These are phyloP conservation scores for Borostomias antarcticus DNA, from an alignment of 2,797 vertebrate species.

Conservation along the genomic window DNA sequence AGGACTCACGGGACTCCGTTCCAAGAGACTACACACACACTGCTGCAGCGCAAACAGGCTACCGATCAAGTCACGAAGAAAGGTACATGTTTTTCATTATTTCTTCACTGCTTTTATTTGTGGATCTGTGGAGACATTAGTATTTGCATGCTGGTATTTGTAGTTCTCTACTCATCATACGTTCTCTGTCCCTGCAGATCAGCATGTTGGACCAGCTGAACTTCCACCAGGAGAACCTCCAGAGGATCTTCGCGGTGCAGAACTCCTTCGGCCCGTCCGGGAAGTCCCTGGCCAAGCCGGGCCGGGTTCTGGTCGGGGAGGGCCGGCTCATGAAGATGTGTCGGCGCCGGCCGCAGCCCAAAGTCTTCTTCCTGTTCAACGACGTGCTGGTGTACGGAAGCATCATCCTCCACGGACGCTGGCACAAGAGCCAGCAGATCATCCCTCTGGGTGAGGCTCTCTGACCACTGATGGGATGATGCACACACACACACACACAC, in stretches of 20 bases:
- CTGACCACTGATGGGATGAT: too few relatives aligned
- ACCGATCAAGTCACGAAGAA: too few relatives aligned
- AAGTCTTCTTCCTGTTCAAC: constrained; percentile 90
- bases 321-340: constrained; percentile 87
- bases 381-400: constrained; percentile 92
- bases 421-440: constrained; percentile 84
- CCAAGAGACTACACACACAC: background rate
- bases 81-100: background rate
- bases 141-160: too few relatives aligned
- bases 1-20: background rate
- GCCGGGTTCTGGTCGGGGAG: constrained; percentile 86
- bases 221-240: constrained; percentile 78
- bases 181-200: too few relatives aligned
- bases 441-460: constrained; percentile 75
- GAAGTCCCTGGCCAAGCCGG: constrained; percentile 73
- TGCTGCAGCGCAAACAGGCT: background rate
- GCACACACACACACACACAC: too few relatives aligned
- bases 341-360: constrained; percentile 81
- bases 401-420: constrained; percentile 80
- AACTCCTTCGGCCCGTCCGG: constrained; percentile 78
- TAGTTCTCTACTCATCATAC: too few relatives aligned
- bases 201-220: constrained; percentile 70
- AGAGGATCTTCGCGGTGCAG: constrained; percentile 83
- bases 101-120: background rate
- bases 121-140: background rate